Evolutionary conservation across 2,113 vertebrate genomes (phyloP), one percentile per base, ranked within the genome.

Genomic region (Pluvianellus socialis): DNA sequence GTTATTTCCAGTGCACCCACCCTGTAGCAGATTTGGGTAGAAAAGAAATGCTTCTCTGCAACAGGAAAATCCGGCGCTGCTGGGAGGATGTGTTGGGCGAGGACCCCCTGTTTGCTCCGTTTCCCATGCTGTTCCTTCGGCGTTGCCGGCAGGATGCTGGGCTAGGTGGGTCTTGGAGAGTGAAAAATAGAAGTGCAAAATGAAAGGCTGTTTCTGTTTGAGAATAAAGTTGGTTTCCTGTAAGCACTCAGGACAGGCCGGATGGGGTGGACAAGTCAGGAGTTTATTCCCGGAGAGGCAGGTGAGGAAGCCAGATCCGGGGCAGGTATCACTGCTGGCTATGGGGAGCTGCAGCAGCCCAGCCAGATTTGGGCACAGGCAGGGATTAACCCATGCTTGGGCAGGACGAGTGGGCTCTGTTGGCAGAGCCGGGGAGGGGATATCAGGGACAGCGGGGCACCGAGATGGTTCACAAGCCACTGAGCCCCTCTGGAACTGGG

Each of bases 401-500:
- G 42, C 35, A 53, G 55, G 16, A 23, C 0, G 1, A 3, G 28
- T 79, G 40, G 58, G 38, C 72, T 5, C 66, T 65, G 44, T 28
- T 45, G 81, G 73, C 56, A 79, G 59, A 90, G 77, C 42, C 10
- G 10, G 40, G 30, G 52, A 67, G 47, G 28, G 56, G 56, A 23
- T 17, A 6, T 0, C 0, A 5, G 67, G 45, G 28, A 17, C 79
- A 72, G 58, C 23, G 50, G 32, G 24, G 16, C 62, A 24, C 52
- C 0, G 4, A 30, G 63, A 6, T 2, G 13, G 10, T 30, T 66
- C 28, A 0, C 7, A 9, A 19, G 12, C 4, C 67, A 15, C 72
- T 0, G 1, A 88, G 58, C 49, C 71, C 68, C 22, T 2, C n/a
- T 2, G 10, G 68, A 62, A 56, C 32, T 32, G 74, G 62, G 21